Evolutionary conservation across 2,797 vertebrate genomes (phyloP), one percentile per base, ranked within the genome.

Genomic region (Urophycis tenuis): DNA sequence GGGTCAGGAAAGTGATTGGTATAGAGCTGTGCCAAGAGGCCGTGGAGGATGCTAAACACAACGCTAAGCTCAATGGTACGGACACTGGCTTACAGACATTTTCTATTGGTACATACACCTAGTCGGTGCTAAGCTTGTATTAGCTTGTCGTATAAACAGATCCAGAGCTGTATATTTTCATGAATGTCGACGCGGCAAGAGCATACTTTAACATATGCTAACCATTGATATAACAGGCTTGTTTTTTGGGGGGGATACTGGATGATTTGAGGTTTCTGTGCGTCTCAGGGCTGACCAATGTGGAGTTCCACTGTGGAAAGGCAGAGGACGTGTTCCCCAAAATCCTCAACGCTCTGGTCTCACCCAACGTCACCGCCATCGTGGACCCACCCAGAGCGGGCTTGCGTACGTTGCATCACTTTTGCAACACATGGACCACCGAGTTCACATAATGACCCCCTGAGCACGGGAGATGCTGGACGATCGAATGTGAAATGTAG

Each of bases 311-410:
- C 75, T 97, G 96, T 30, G 98, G 97, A 73, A 98, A 95, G 83
- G 98, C 97, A 0, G 97, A 99, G 86, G 97, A 98, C 29, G 86
- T 97, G 71, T 95, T 99, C 77, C 96, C 96, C 33, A 87, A 91
- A 71, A 85, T 99, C 9, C 94, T 99, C 80, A 96, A 92, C 1
- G 70, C 91, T 12, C 81, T 97, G 0, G 91, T 94, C 5, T 93
- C 94, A 0, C 92, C 95, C 49, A 95, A 90, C 30, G n/a, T 94
- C 14, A 90, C 96, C 0, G 95, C 96, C 0, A 93, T 99, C 5
- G 94, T 99, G 79, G 98, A 99, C 76, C 98, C 98, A 0, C 97
- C 98, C 0, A 92, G 98, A 78, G 97, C 98, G 0, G 98, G 98
- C 74, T 91, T 99, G 14, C 96, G 97, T 99, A 90, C 94, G 97